Percentiles rank a stretch among this genome's conserved stretches.
These are phyloP conservation scores for Drosophila melanocephala DNA, from an alignment of 2,888 invertebrate genomes.

Conservation along the genomic window DNA sequence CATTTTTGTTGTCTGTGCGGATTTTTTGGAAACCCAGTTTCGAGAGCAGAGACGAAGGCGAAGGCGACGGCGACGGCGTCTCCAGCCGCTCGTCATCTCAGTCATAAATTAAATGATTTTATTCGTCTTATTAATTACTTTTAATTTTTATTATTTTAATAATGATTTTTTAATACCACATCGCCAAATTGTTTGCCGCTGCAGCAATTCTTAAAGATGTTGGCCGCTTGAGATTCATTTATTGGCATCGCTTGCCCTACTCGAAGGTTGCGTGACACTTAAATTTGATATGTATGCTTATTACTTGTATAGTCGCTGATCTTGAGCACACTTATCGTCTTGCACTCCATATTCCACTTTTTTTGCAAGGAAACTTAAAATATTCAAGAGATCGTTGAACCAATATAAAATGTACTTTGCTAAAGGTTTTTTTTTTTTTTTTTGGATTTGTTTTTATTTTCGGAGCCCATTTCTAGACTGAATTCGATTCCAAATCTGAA, in stretches of 20 bases:
- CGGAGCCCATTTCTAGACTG: conserved; percentile 8
- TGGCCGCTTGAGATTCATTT: conserved; percentile 48
- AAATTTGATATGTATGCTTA: conserved; percentile 46
- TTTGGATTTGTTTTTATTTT: background rate
- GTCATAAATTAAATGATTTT: conserved; percentile 75
- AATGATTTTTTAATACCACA: conserved; percentile 27
- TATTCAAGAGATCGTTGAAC: conserved; percentile 56
- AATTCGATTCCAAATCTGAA: background rate
- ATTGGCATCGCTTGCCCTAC: conserved; percentile 47
- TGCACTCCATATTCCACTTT: conserved; percentile 30
- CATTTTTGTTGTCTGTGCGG: conserved; percentile 7
- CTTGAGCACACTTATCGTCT: conserved; percentile 51
- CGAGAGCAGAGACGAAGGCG: conserved; percentile 24
- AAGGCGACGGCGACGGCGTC: conserved; percentile 26
- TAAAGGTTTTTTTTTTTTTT: conserved; percentile 3
- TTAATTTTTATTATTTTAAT: conserved; percentile 42
- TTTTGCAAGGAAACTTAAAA: conserved; percentile 29
- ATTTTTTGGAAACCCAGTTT: conserved; percentile 50
- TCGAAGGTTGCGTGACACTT: conserved; percentile 63
- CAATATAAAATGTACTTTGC: conserved; percentile 9
- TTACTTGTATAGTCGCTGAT: conserved; percentile 43
- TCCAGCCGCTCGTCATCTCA: conserved; percentile 49
- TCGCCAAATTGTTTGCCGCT: conserved; percentile 53
- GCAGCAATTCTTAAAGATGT: conserved; percentile 59
- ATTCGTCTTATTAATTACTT: conserved; percentile 51